Base-by-base conservation (phyloP, 2,113 vertebrate species). In the Lipophrys pholis region DNA sequence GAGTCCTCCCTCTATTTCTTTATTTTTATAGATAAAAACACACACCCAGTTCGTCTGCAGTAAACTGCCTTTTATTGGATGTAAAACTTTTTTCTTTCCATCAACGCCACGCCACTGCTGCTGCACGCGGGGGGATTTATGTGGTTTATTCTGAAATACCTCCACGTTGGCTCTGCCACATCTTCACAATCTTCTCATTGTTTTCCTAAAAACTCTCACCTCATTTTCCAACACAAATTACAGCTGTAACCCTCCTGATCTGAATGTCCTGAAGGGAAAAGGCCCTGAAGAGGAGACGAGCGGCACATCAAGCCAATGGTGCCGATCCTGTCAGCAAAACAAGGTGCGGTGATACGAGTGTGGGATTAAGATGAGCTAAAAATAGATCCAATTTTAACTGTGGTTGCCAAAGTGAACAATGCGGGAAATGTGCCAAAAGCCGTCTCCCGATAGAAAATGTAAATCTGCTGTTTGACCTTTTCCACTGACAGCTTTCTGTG, bases 71-170 rank as follows among this genome's bases (percentile, higher is more conserved):
- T 91, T 92, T 90, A 90, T 76, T 87, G 87, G 78, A 83, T 81
- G 89, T 93, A 90, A 90, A 90, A 86, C 65, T 76, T 75, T 83
- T 86, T 87, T 91, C 90, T 30, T 30, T 91, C 89, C 89, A 90
- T 83, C 87, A 80, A 80, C 74, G 79, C 86, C 70, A 82, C 6
- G 71, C 74, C 73, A 66, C 81, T 84, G 61, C 78, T 72, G 71
- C 81, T 63, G 57, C 77, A 87, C 80, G 81, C 77, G 73, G 68
- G 62, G 35, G 53, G 63, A 76, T 90, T 89, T 78, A 83, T 80
- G 64, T 66, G 76, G 71, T 87, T 90, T 89, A 75, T 60, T 68
- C 72, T 59, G 59, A 90, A 90, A 90, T 82, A 78, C 80, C 78
- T 85, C 63, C 66, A 69, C 58, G 82, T 45, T 48, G 79, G 65